phyloP scores from a whole-genome alignment of 1,140 invertebrate genomes.

The Bradysia coprophila region DNA sequence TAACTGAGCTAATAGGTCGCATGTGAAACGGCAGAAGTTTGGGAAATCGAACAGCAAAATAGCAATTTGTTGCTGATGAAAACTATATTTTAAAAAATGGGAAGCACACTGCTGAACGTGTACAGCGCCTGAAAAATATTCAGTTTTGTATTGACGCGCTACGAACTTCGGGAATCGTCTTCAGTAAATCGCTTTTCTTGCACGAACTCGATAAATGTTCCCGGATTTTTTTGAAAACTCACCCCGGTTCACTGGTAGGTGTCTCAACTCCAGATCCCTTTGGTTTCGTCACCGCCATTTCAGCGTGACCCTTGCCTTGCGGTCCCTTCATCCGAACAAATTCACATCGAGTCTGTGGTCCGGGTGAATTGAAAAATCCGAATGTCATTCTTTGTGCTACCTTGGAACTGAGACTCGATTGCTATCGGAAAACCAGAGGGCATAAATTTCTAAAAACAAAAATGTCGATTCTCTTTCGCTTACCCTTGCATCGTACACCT shows the following conservation, averaged over 20 bases:
- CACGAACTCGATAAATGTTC: too few species aligned
- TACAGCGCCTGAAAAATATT: too few species aligned
- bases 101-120: too few species aligned
- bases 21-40: too few species aligned
- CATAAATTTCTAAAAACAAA: not conserved
- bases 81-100: too few species aligned
- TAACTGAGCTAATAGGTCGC: too few species aligned
- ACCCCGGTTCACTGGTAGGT: conserved; percentile 78
- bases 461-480: conserved; percentile 17
- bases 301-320: conserved; percentile 88
- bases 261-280: conserved; percentile 84
- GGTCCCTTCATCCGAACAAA: conserved; percentile 97
- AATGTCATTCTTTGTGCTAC: conserved; percentile 93
- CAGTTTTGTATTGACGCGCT: too few species aligned
- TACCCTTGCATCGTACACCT: conserved; percentile 91
- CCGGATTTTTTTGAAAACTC: too few species aligned
- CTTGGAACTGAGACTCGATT: conserved; percentile 86
- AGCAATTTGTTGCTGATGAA: too few species aligned
- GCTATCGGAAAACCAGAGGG: conserved; percentile 24
- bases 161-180: too few species aligned
- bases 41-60: too few species aligned
- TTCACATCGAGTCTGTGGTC: conserved; percentile 70
- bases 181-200: too few species aligned
- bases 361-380: conserved; percentile 58
- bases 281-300: conserved; percentile 91